Evolutionary conservation across 2,888 invertebrate genomes (phyloP).

Genomic region (Cybosia mesomella): DNA sequence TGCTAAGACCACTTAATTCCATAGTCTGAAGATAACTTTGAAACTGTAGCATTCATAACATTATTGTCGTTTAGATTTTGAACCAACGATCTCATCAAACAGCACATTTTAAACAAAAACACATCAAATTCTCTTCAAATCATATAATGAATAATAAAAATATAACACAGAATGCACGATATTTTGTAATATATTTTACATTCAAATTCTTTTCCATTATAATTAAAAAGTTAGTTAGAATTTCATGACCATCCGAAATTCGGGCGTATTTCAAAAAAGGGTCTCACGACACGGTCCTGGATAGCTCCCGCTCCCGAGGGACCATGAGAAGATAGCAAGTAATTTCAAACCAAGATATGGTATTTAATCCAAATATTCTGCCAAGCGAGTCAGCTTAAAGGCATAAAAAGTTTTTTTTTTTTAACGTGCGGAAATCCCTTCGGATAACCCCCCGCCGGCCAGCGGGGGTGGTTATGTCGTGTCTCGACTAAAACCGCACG

Average conservation of each 20-base stretch:
- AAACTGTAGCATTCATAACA: too few relatives aligned
- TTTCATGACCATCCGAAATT: slow-evolving; percentile 9
- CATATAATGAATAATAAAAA: not conserved
- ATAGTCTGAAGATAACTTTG: too few relatives aligned
- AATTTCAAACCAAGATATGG: slow-evolving; percentile 43
- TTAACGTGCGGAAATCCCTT: too few relatives aligned
- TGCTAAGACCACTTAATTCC: too few relatives aligned
- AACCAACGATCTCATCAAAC: too few relatives aligned
- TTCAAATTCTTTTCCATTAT: not conserved
- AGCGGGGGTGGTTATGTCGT: too few relatives aligned
- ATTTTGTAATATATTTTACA: not conserved
- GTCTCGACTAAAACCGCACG: too few relatives aligned
- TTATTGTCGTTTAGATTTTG: too few relatives aligned
- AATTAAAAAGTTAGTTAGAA: slow-evolving; percentile 12
- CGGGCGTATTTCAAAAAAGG: not conserved
- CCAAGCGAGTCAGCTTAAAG: not conserved
- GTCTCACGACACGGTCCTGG: not conserved
- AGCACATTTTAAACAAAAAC: too few relatives aligned
- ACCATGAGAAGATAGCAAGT: slow-evolving; percentile 11
- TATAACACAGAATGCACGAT: not conserved
- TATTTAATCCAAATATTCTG: slow-evolving; percentile 38
- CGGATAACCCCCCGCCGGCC: too few relatives aligned
- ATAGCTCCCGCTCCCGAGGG: not conserved
- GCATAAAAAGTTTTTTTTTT: not conserved
- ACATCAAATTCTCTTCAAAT: not conserved